phyloP scores from a whole-genome alignment of 2,888 invertebrate genomes.

The Ephialtes manifestator region DNA sequence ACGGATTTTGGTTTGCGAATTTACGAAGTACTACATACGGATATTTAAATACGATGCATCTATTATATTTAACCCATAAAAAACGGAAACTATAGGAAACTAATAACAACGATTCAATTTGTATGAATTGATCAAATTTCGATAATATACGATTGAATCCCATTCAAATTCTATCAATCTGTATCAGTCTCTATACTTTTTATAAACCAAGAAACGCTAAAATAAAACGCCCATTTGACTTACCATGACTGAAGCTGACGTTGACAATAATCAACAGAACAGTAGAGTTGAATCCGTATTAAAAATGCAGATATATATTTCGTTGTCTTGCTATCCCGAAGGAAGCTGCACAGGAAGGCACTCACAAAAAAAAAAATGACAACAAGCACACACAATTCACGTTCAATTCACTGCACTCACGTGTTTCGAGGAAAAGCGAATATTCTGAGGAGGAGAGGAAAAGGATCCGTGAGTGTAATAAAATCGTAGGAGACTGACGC shows the following conservation, averaged over 20 bases:
- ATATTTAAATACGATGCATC: no score
- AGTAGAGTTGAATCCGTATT: constrained; percentile 30
- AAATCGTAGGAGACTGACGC: not conserved
- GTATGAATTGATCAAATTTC: no score
- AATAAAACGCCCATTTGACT: constrained; percentile 31
- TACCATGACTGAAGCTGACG: constrained; percentile 67
- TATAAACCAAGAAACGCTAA: no score
- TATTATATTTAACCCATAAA: no score
- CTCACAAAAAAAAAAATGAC: not conserved
- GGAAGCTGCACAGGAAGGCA: constrained; percentile 13
- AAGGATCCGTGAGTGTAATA: not conserved
- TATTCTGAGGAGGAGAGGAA: not conserved
- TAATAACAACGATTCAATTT: no score
- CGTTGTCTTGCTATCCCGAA: constrained; percentile 5
- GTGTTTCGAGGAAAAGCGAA: not conserved
- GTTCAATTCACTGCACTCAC: constrained; percentile 5
- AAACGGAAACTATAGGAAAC: no score
- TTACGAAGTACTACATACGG: no score
- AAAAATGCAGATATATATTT: not conserved
- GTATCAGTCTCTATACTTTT: no score
- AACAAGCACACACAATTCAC: constrained; percentile 49
- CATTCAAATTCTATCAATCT: no score
- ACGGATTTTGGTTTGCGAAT: no score
- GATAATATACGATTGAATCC: no score
- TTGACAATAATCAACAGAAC: constrained; percentile 41